Percentiles rank a stretch among this genome's conserved stretches.
Evolutionary conservation across 1,140 invertebrate species (phyloP).

Genomic region (Oryctes rhinoceros): DNA sequence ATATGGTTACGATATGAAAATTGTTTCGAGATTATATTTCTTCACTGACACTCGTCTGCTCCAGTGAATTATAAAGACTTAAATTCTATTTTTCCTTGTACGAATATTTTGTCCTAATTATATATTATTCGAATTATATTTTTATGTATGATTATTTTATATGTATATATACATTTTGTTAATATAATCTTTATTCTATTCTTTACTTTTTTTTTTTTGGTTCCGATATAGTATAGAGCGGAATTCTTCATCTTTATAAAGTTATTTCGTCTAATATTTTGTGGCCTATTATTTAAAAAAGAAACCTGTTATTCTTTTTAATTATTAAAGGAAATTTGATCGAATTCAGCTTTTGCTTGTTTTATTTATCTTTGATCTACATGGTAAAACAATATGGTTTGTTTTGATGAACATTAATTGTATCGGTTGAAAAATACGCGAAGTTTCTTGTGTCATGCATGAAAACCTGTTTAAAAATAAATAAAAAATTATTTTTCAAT

Average conservation of each 20-base stretch:
- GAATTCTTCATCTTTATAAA: not conserved
- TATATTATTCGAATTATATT: not conserved
- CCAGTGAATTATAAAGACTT: constrained; percentile 23
- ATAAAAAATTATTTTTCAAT: no score
- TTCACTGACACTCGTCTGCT: constrained; percentile 27
- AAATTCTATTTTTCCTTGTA: not conserved
- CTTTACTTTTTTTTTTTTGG: not conserved
- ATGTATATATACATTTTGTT: constrained; percentile 28
- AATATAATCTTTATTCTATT: constrained; percentile 14
- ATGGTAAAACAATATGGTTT: no score
- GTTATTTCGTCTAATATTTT: constrained; percentile 36
- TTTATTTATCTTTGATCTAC: no score
- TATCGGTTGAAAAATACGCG: no score
- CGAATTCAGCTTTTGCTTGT: constrained; percentile 55
- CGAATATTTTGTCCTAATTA: constrained; percentile 7
- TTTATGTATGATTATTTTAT: not conserved
- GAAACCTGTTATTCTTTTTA: constrained; percentile 43
- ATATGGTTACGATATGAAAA: not conserved
- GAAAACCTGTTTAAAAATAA: no score
- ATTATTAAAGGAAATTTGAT: constrained; percentile 58
- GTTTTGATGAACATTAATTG: no score
- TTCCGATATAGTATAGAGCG: not conserved
- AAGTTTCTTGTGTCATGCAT: no score
- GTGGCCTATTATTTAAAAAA: constrained; percentile 54
- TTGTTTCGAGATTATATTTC: constrained; percentile 11